Conservation (phyloP, 2,888 invertebrate species). For the Silvanus unidentatus region DNA sequence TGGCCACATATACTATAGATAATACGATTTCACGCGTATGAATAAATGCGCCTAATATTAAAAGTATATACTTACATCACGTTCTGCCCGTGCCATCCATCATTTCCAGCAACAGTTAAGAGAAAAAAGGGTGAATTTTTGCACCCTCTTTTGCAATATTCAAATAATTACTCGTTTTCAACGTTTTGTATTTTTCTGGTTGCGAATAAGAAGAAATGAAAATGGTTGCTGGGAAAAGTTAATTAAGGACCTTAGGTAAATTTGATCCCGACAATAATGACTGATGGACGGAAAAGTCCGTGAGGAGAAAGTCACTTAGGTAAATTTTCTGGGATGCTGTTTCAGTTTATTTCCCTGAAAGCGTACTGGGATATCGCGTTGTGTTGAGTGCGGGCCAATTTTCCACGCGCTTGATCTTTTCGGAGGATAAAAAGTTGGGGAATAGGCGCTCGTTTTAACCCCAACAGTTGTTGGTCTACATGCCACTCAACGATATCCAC, state of each 20-base stretch:
- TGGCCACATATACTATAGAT: constrained; percentile 31
- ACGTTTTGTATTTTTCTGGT: too few species aligned
- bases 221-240: too few species aligned
- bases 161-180: too few species aligned
- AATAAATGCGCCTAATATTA: constrained; percentile 37
- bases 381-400: constrained; percentile 35
- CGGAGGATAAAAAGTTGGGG: constrained; percentile 28
- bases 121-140: constrained; percentile 6
- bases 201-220: too few species aligned
- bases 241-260: background rate
- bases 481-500: constrained; percentile 18
- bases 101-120: constrained; percentile 27
- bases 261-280: background rate
- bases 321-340: constrained; percentile 20
- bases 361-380: constrained; percentile 30
- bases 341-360: constrained; percentile 23
- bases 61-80: constrained; percentile 36
- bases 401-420: constrained; percentile 37
- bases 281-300: background rate
- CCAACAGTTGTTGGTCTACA: constrained; percentile 21
- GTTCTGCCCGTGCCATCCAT: constrained; percentile 26
- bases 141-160: constrained; percentile 3
- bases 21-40: constrained; percentile 35
- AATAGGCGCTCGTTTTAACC: constrained; percentile 18
- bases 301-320: constrained; percentile 11